Percentiles rank a stretch among this genome's conserved stretches.
phyloP scores from a whole-genome alignment of 1,140 invertebrate genomes.

The Lamellibrachia luymesi region DNA sequence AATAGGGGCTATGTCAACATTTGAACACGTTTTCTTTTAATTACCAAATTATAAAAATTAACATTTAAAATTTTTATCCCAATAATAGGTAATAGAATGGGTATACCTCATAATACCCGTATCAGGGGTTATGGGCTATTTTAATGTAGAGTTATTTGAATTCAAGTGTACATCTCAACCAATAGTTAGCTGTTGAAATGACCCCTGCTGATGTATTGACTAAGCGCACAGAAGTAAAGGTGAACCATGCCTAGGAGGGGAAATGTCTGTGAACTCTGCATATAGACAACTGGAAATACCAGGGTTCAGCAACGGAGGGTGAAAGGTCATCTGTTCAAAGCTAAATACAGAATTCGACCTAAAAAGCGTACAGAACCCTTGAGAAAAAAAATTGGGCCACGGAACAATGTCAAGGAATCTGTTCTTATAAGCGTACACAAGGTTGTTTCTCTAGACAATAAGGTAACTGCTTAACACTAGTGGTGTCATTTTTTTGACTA shows the following conservation, averaged over 20 bases:
- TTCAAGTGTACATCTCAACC: not conserved
- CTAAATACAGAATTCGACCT: too few species aligned
- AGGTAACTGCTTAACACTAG: too few species aligned
- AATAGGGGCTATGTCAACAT: not conserved
- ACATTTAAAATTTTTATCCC: not conserved
- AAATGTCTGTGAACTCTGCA: not conserved
- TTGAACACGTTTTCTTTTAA: not conserved
- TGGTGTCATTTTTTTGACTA: too few species aligned
- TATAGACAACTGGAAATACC: not conserved
- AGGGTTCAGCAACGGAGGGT: not conserved
- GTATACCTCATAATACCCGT: not conserved
- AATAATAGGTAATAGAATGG: not conserved
- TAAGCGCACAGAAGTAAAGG: not conserved
- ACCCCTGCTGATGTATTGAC: not conserved
- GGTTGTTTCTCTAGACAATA: too few species aligned
- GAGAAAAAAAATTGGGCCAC: too few species aligned
- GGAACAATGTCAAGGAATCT: too few species aligned
- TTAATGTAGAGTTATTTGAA: not conserved
- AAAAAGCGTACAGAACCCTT: too few species aligned
- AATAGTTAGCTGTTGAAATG: not conserved
- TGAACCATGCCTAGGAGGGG: not conserved
- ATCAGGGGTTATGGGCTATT: not conserved
- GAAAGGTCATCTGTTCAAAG: not conserved
- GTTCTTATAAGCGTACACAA: too few species aligned
- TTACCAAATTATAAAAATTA: not conserved